Conservation (phyloP, 2,113 vertebrate genomes). For the Bos indicus region DNA sequence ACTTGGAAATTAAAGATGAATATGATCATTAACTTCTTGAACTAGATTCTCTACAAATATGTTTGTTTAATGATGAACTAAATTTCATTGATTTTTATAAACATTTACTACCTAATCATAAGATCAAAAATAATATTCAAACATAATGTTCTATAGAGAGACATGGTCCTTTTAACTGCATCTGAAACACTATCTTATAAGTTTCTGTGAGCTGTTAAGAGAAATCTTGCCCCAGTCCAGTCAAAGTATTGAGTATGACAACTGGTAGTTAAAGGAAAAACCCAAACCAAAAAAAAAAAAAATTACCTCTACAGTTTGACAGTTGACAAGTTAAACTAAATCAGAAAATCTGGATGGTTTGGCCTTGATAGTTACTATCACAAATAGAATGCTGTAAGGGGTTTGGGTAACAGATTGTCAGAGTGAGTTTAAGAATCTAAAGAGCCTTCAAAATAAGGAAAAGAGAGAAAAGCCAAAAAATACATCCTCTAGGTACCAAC, state of each 20-base stretch:
- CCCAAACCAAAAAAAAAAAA: background rate
- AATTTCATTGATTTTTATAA: constrained; percentile 13
- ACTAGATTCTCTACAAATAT: background rate
- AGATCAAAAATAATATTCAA: background rate
- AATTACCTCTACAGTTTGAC: background rate
- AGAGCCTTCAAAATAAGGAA: constrained; percentile 37
- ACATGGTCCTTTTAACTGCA: background rate
- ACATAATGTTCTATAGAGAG: background rate
- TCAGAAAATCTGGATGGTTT: constrained; percentile 54
- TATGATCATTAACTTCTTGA: background rate
- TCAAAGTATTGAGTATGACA: background rate
- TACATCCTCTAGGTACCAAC: background rate
- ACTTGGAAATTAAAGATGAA: background rate
- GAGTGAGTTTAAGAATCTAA: constrained; percentile 33
- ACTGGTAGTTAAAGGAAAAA: background rate
- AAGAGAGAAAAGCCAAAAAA: constrained; percentile 46
- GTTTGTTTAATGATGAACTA: background rate
- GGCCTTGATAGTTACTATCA: constrained; percentile 31
- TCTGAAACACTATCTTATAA: background rate
- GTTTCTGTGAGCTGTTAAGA: background rate
- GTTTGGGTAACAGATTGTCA: constrained; percentile 31
- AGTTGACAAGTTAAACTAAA: constrained; percentile 32
- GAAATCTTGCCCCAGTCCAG: background rate
- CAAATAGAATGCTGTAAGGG: background rate
- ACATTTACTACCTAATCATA: background rate